These are phyloP conservation scores for Oryzias woworae DNA, from an alignment of 2,113 vertebrate species.

Conservation along the genomic window DNA sequence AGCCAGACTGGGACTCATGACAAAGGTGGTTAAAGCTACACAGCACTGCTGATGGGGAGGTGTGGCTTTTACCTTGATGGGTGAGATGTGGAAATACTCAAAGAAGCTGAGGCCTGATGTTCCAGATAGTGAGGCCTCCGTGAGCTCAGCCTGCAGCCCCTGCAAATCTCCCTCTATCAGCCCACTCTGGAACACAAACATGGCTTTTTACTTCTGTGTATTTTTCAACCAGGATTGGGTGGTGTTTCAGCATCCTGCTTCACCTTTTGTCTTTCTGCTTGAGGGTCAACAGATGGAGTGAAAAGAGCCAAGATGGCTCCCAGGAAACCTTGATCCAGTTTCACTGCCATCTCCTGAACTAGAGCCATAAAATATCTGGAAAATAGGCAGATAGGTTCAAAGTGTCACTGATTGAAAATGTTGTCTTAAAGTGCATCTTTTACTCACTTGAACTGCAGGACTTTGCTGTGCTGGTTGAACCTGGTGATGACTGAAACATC, in stretches of 20 bases:
- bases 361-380: constrained; percentile 97
- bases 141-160: constrained; percentile 83
- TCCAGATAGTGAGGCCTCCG: constrained; percentile 87
- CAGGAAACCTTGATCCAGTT: constrained; percentile 94
- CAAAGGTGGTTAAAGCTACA: too few species aligned
- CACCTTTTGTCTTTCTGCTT: constrained; percentile 84
- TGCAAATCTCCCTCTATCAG: constrained; percentile 87
- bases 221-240: rapidly evolving
- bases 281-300: constrained; percentile 79
- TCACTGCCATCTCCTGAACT: constrained; percentile 98
- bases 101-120: constrained; percentile 90
- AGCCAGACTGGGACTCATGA: too few species aligned
- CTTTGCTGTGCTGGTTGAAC: constrained; percentile 93
- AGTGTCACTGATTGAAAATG: neutral
- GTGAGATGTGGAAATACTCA: constrained; percentile 96
- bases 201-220: neutral
- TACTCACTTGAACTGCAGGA: constrained; percentile 89
- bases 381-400: neutral
- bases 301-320: constrained; percentile 83
- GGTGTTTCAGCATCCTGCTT: neutral
- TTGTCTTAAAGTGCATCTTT: neutral
- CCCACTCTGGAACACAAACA: constrained; percentile 73
- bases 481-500: constrained; percentile 94
- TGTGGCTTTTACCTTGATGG: constrained; percentile 83
- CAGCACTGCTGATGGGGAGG: neutral